These are phyloP conservation scores for Drosophila tropicalis DNA, from an alignment of 1,140 invertebrate species.

Conservation along the genomic window DNA sequence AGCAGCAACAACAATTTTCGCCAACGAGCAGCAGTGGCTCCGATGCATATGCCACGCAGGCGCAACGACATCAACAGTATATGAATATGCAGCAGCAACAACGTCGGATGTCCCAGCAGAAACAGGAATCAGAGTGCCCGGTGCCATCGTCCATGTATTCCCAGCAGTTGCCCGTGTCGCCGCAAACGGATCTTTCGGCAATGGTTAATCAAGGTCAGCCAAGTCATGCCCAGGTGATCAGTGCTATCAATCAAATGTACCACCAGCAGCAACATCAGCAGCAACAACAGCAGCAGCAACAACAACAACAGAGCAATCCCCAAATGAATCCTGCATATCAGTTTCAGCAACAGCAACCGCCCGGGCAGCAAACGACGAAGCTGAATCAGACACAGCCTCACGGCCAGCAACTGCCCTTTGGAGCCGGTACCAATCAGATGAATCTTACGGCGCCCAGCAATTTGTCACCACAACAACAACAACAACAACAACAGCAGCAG, in stretches of 20 bases:
- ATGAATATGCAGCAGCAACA: constrained; percentile 66
- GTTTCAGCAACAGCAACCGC: constrained; percentile 74
- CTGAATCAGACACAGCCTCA: constrained; percentile 48
- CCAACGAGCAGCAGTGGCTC: constrained; percentile 59
- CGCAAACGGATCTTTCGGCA: constrained; percentile 75
- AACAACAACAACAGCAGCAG: constrained; percentile 39
- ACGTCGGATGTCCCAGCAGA: constrained; percentile 62
- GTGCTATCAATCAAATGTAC: constrained; percentile 75
- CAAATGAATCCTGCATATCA: constrained; percentile 79
- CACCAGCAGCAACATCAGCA: constrained; percentile 74
- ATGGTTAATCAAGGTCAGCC: constrained; percentile 71
- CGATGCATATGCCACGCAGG: constrained; percentile 72
- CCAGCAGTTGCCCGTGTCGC: constrained; percentile 76
- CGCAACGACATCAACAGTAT: constrained; percentile 74
- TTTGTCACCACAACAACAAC: constrained; percentile 33
- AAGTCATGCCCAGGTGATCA: constrained; percentile 68
- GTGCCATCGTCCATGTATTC: constrained; percentile 79
- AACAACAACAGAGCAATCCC: constrained; percentile 57
- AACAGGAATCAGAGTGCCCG: constrained; percentile 67
- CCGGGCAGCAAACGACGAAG: constrained; percentile 46
- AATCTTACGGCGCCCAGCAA: constrained; percentile 30
- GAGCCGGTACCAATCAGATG: constrained; percentile 48
- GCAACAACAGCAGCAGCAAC: constrained; percentile 53
- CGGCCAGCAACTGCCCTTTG: constrained; percentile 43
- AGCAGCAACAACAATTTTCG: constrained; percentile 60